Evolutionary conservation across 1,140 invertebrate genomes (phyloP).

Genomic region (Drosophila busckii): DNA sequence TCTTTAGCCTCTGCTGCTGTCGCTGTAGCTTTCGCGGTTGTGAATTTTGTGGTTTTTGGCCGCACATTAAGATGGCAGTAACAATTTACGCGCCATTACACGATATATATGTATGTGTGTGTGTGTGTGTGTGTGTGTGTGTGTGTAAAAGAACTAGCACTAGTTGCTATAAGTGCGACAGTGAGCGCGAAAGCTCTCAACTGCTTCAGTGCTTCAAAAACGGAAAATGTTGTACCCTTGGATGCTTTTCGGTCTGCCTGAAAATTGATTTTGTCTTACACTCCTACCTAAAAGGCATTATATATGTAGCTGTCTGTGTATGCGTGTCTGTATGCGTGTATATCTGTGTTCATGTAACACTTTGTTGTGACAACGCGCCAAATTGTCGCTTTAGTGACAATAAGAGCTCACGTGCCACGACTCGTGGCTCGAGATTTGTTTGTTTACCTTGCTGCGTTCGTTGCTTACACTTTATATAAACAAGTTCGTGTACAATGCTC

Average conservation of each 20-base stretch:
- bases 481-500: neutral
- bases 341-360: constrained; percentile 26
- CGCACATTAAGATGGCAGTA: constrained; percentile 66
- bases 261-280: constrained; percentile 63
- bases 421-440: constrained; percentile 59
- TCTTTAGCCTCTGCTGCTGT: neutral
- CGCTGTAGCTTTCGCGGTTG: constrained; percentile 17
- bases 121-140: neutral
- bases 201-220: constrained; percentile 10
- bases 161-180: too few relatives aligned
- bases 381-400: constrained; percentile 45
- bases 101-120: constrained; percentile 16
- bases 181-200: constrained; percentile 6
- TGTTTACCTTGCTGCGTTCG: constrained; percentile 32
- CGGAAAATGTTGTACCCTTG: constrained; percentile 22
- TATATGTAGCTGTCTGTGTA: neutral
- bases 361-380: constrained; percentile 64
- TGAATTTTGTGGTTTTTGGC: constrained; percentile 60
- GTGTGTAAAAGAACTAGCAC: neutral
- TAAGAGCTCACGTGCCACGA: constrained; percentile 44
- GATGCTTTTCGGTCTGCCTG: constrained; percentile 42
- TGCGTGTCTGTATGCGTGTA: constrained; percentile 4
- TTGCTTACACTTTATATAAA: neutral
- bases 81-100: constrained; percentile 70
- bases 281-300: neutral